These are phyloP conservation scores for Gymnocheta viridis DNA, from an alignment of 2,888 invertebrate genomes.

Conservation along the genomic window DNA sequence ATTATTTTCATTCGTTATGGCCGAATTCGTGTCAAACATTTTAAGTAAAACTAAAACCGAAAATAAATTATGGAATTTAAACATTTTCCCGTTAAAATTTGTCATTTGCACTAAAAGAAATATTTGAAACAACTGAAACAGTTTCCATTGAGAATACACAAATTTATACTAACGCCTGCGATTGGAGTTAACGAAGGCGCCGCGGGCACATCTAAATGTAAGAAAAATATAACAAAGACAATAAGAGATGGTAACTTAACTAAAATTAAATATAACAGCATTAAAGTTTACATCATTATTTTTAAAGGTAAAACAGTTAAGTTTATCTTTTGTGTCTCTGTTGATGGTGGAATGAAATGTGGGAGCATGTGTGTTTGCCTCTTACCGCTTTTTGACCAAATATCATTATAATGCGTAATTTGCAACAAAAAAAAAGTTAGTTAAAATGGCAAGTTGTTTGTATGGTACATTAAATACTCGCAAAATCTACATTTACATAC, in stretches of 20 bases:
- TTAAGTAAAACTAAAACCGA: conserved; percentile 10
- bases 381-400: conserved; percentile 46
- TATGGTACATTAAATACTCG: not conserved
- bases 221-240: conserved; percentile 1
- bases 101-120: conserved; percentile 22
- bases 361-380: not conserved
- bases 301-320: conserved; percentile 39
- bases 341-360: not conserved
- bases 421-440: conserved; percentile 32
- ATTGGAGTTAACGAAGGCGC: not conserved
- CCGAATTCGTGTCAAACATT: not conserved
- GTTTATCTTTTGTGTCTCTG: not conserved
- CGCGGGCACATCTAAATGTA: not conserved
- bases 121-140: conserved; percentile 72
- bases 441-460: conserved; percentile 37
- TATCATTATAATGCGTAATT: conserved; percentile 66
- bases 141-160: conserved; percentile 20
- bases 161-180: conserved; percentile 65
- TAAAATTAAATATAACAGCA: conserved; percentile 53
- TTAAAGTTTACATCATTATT: conserved; percentile 63
- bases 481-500: no score
- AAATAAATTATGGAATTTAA: not conserved
- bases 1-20: conserved; percentile 66
- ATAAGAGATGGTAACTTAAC: not conserved
- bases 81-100: conserved; percentile 48